Evolutionary conservation across 2,797 vertebrate genomes (phyloP).

Genomic region (Delichon dasypus): DNA sequence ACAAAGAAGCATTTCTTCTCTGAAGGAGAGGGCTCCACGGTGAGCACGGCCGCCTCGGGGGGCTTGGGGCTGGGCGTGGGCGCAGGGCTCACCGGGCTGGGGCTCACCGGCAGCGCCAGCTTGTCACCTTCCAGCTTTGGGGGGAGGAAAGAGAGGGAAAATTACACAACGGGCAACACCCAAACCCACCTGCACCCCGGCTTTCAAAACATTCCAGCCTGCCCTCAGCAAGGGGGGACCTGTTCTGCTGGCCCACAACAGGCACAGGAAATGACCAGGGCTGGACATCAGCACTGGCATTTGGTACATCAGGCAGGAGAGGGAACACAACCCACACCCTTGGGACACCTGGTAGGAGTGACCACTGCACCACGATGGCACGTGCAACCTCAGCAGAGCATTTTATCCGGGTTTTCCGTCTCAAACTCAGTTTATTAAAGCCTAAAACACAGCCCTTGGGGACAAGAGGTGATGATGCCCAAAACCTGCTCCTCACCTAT

Average conservation of each 20-base stretch:
- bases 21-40: slow-evolving; percentile 85
- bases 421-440: neutral
- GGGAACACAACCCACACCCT: rapidly evolving
- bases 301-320: neutral
- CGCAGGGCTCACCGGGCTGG: slow-evolving; percentile 74
- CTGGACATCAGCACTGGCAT: neutral
- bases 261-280: rapidly evolving
- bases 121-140: slow-evolving; percentile 89
- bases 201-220: neutral
- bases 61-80: slow-evolving; percentile 81
- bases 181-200: neutral
- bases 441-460: neutral
- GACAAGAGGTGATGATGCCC: neutral
- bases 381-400: neutral
- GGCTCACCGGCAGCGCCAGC: slow-evolving; percentile 84
- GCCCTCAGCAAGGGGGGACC: rapidly evolving
- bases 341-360: neutral
- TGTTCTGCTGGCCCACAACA: neutral
- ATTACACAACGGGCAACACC: rapidly evolving
- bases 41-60: slow-evolving; percentile 75
- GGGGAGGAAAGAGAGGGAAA: neutral
- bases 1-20: slow-evolving; percentile 93
- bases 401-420: neutral
- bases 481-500: neutral
- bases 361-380: neutral